phyloP scores from a whole-genome alignment of 2,113 vertebrate species.

The Eublepharis macularius region DNA sequence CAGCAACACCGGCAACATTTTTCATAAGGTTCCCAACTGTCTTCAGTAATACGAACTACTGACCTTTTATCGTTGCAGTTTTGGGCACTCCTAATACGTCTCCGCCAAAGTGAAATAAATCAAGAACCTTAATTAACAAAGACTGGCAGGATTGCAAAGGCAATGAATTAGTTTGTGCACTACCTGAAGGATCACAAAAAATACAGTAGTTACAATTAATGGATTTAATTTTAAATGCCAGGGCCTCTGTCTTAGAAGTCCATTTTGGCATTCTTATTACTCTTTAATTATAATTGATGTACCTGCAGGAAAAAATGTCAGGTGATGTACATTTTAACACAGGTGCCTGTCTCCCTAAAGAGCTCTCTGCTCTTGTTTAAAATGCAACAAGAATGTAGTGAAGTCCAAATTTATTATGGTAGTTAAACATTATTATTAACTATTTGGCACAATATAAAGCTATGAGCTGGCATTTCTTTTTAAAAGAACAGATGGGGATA shows the following conservation, averaged over 20 bases:
- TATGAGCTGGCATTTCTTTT: constrained; percentile 57
- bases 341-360: constrained; percentile 46
- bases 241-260: constrained; percentile 57
- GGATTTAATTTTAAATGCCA: constrained; percentile 68
- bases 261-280: constrained; percentile 65
- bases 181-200: constrained; percentile 59
- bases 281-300: constrained; percentile 76
- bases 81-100: constrained; percentile 37
- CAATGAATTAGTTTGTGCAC: constrained; percentile 62
- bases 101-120: constrained; percentile 62
- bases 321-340: constrained; percentile 41
- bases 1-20: constrained; percentile 36
- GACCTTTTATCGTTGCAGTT: constrained; percentile 57
- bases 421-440: constrained; percentile 76
- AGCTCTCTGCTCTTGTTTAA: constrained; percentile 32
- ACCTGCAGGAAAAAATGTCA: constrained; percentile 63
- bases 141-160: constrained; percentile 54
- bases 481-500: constrained; percentile 64
- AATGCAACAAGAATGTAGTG: constrained; percentile 67
- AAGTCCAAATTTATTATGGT: constrained; percentile 74
- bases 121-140: constrained; percentile 65
- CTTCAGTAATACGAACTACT: constrained; percentile 31
- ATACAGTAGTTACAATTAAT: constrained; percentile 70
- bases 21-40: constrained; percentile 51
- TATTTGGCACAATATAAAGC: constrained; percentile 66